These are phyloP conservation scores for Ammodytes marinus DNA, from an alignment of 2,113 vertebrate genomes.

Conservation along the genomic window DNA sequence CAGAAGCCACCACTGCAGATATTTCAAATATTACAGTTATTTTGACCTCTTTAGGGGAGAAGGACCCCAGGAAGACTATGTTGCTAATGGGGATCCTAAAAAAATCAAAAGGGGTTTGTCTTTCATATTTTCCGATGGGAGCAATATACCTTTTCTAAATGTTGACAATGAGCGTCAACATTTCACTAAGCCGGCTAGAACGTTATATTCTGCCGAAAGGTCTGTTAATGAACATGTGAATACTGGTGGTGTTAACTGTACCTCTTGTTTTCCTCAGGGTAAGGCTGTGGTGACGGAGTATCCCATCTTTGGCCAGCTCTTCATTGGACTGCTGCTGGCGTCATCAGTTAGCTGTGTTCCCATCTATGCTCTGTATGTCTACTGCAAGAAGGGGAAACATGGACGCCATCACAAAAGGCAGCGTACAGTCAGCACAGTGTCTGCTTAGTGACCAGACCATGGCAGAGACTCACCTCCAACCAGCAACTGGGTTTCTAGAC, in stretches of 20 bases:
- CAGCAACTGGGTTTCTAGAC: too few species aligned
- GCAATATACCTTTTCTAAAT: too few species aligned
- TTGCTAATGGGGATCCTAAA: too few species aligned
- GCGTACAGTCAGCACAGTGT: slow-evolving; percentile 19
- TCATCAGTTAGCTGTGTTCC: slow-evolving; percentile 89
- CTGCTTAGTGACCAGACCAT: slow-evolving; percentile 8
- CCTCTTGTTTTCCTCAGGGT: slow-evolving; percentile 83
- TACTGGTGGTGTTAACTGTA: not conserved
- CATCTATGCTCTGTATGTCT: slow-evolving; percentile 84
- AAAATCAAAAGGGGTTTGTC: too few species aligned
- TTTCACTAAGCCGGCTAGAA: not conserved
- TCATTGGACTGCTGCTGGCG: slow-evolving; percentile 89
- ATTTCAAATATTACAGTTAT: too few species aligned
- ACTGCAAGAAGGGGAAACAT: slow-evolving; percentile 71
- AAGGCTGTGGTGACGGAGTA: slow-evolving; percentile 88
- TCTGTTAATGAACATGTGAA: not conserved
- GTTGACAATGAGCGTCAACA: not conserved
- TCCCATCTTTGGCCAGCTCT: slow-evolving; percentile 83
- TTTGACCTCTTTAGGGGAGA: too few species aligned
- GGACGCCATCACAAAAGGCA: not conserved
- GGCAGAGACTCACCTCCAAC: not conserved
- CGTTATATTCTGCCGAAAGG: not conserved
- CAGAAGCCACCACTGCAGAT: too few species aligned
- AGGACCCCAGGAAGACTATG: too few species aligned
- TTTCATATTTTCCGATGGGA: too few species aligned